Evolutionary conservation across 2,797 vertebrate genomes (phyloP), one percentile per base, ranked within the genome.

Genomic region (Ptychobarbus kaznakovi): DNA sequence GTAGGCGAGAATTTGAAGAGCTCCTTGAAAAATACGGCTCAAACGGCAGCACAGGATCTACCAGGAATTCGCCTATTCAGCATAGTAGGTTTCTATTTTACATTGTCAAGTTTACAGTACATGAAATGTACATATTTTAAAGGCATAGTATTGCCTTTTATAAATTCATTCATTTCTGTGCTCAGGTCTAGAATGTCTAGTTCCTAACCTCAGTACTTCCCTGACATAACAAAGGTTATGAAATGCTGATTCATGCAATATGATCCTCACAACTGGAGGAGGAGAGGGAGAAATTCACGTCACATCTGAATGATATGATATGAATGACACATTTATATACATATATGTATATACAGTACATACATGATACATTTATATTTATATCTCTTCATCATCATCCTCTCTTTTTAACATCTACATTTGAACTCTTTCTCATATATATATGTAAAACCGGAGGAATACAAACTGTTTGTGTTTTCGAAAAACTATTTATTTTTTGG

Each of bases 1-100:
- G n/a, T 81, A 98, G 97, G 94, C 96, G 92, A 91, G 97, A 98
- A 90, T 98, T 98, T 88, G 92, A 96, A 0, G 96, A 97, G 87
- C 92, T 98, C 56, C 89, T 98, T 88, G 96, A 97, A 89, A 97
- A 97, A 88, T 97, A 96, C 0, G 96, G 96, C 73, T 96, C 96
- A n/a, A 96, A 94, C n/a, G 93, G 96, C n/a, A 97, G 95, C 76
- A 95, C 95, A 0, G 96, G 96, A 86, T 97, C 97, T 0, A 95
- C 95, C 0, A 95, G 96, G 79, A 97, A 95, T 91, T 98, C 97
- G 0, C 97, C 97, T 0, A 88, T 96, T 77, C 95, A 96, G 91
- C 96, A 88, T 18, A 66, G 89, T 90, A 65, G 13, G 83, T 80
- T 61, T 72, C 38, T 44, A 44, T 81, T 38, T 38, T 13, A 65